Percentiles rank a stretch among this genome's conserved stretches.
Evolutionary conservation across 2,113 vertebrate genomes (phyloP).

Genomic region (Uropsilus gracilis): DNA sequence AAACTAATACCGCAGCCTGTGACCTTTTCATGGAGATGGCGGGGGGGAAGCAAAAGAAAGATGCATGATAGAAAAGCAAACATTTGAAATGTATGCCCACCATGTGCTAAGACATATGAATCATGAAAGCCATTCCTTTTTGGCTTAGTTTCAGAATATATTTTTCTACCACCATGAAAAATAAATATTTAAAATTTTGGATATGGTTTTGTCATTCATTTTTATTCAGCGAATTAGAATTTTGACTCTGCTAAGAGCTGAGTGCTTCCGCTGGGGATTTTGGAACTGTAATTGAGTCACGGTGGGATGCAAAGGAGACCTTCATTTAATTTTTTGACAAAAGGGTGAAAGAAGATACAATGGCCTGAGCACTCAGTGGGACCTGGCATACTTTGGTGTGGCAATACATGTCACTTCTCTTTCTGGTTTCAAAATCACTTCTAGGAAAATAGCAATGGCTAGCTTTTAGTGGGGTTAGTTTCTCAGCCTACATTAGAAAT

Average conservation of each 20-base stretch:
- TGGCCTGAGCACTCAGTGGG: not conserved
- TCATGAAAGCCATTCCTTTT: not conserved
- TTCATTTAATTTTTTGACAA: not conserved
- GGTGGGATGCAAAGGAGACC: accelerated
- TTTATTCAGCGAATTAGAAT: not conserved
- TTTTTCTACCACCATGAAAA: not conserved
- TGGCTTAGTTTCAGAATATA: not conserved
- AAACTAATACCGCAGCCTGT: not conserved
- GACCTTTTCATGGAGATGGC: not conserved
- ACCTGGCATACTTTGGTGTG: not conserved
- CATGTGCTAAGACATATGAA: not conserved
- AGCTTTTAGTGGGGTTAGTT: not conserved
- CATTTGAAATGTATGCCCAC: not conserved
- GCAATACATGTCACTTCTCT: not conserved
- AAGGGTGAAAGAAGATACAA: not conserved
- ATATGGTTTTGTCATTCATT: not conserved
- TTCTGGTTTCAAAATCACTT: constrained; percentile 24
- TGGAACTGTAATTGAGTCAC: not conserved
- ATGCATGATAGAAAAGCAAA: not conserved
- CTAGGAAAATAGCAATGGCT: not conserved
- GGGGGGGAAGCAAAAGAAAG: not conserved
- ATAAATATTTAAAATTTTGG: no score
- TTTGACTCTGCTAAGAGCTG: not conserved
- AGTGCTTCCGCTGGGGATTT: not conserved
- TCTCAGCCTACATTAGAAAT: constrained; percentile 27